These are phyloP conservation scores for Orgyia antiqua DNA, from an alignment of 2,888 invertebrate species.

Conservation along the genomic window DNA sequence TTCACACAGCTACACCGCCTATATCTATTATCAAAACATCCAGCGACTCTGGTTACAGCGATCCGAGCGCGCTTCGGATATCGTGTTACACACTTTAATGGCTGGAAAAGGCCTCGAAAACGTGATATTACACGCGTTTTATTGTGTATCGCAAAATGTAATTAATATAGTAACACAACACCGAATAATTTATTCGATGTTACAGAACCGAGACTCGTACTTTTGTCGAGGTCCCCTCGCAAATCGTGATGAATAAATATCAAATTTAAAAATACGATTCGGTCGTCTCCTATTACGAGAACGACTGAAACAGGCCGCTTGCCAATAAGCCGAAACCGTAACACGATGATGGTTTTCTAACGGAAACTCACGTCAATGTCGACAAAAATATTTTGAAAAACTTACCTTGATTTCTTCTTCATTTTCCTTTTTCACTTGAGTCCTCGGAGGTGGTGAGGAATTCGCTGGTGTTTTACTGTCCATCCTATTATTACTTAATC, in stretches of 20 bases:
- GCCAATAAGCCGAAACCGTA: constrained; percentile 62
- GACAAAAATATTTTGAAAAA: constrained; percentile 30
- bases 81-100: constrained; percentile 77
- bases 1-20: constrained; percentile 58
- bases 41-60: constrained; percentile 74
- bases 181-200: constrained; percentile 67
- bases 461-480: constrained; percentile 68
- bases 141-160: constrained; percentile 75
- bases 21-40: constrained; percentile 79
- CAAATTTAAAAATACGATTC: constrained; percentile 75
- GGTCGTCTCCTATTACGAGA: constrained; percentile 60
- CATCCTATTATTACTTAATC: constrained; percentile 54
- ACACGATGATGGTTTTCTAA: constrained; percentile 54
- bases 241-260: constrained; percentile 50
- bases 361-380: constrained; percentile 50
- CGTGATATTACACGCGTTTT: constrained; percentile 77
- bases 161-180: constrained; percentile 73
- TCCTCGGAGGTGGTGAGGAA: constrained; percentile 53
- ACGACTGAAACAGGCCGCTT: constrained; percentile 59
- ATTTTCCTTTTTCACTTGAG: constrained; percentile 82
- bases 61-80: constrained; percentile 76
- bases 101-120: constrained; percentile 79
- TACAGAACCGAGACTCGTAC: constrained; percentile 50
- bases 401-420: constrained; percentile 88
- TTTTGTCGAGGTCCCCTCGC: constrained; percentile 50